Evolutionary conservation across 2,797 vertebrate species (phyloP).

Genomic region (Anguilla megastoma): DNA sequence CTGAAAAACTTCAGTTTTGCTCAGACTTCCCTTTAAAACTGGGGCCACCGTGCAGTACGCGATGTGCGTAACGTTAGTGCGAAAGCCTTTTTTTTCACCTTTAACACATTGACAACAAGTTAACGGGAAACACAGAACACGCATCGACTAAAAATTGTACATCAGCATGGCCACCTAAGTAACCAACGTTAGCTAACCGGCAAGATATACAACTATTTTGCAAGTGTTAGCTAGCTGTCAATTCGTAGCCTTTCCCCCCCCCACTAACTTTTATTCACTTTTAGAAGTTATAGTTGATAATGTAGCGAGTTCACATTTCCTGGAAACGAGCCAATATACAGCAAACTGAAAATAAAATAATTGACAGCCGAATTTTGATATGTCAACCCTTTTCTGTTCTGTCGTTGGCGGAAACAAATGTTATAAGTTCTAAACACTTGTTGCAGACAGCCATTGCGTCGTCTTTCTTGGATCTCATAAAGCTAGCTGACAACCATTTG

Average conservation of each 20-base stretch:
- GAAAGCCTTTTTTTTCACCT: not conserved
- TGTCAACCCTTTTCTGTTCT: not conserved
- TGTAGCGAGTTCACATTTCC: not conserved
- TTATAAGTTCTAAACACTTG: not conserved
- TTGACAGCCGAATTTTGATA: not conserved
- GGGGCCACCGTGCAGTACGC: no score
- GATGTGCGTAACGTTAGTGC: not conserved
- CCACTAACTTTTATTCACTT: not conserved
- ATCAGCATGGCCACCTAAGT: no score
- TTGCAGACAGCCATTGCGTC: not conserved
- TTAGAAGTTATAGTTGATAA: not conserved
- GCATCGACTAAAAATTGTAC: not conserved
- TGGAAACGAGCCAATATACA: not conserved
- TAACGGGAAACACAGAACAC: not conserved
- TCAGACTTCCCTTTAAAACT: no score
- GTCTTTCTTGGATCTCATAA: not conserved
- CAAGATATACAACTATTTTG: not conserved
- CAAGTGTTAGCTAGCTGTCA: not conserved
- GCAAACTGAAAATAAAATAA: not conserved
- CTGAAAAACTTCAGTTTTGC: no score
- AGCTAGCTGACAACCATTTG: not conserved
- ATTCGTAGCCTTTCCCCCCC: no score
- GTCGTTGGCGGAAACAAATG: not conserved
- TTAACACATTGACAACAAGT: not conserved
- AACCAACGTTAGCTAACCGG: no score